These are phyloP conservation scores for Phylloscopus trochilus DNA, from an alignment of 2,113 vertebrate species.

Conservation along the genomic window DNA sequence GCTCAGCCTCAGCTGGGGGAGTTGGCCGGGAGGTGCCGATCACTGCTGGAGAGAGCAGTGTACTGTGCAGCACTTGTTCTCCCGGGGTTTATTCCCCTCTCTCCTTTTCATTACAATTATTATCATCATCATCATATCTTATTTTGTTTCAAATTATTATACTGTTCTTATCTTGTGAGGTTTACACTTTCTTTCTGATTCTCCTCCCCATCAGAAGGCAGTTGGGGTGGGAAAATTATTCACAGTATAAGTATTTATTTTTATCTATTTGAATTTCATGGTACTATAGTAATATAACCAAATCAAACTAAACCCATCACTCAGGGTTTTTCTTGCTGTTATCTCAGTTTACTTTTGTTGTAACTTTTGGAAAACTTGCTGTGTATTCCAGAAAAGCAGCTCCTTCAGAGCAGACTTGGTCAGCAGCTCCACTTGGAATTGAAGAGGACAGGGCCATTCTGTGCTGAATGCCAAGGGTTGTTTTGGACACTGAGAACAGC, in stretches of 20 bases:
- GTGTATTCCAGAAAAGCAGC: neutral
- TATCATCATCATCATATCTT: neutral
- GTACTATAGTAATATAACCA: neutral
- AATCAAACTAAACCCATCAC: neutral
- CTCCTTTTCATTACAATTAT: neutral
- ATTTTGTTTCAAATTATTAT: neutral
- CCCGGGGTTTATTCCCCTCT: neutral
- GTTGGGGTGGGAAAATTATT: neutral
- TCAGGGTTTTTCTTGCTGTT: neutral
- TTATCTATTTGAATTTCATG: neutral
- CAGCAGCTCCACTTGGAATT: neutral
- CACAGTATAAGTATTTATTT: neutral
- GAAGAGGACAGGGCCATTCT: neutral
- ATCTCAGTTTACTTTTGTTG: neutral
- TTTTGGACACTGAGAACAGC: neutral
- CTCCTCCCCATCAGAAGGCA: neutral
- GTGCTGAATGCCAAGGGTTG: neutral
- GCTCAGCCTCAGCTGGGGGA: neutral
- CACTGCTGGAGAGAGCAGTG: neutral
- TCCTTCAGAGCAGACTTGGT: neutral
- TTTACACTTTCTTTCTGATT: neutral
- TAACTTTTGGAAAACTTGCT: neutral
- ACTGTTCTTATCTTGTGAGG: neutral
- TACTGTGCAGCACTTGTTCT: neutral
- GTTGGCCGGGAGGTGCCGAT: accelerated